Conservation (phyloP, 2,113 vertebrate genomes). For the Centropus bengalensis region DNA sequence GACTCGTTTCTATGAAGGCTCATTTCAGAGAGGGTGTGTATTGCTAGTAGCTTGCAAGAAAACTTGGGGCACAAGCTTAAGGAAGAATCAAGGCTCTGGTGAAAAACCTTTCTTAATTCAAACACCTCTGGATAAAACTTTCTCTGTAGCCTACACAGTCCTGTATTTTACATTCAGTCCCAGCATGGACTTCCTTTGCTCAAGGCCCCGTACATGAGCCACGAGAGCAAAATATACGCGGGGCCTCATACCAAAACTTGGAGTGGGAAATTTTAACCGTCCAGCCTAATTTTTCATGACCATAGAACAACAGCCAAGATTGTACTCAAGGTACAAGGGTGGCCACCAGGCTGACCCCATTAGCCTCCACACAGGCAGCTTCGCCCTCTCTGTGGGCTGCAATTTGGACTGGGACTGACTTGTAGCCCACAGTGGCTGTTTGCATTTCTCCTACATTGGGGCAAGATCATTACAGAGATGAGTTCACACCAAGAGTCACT, state of each 20-base stretch:
- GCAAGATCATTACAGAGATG: accelerated
- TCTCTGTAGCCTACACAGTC: background rate
- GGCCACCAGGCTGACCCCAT: accelerated
- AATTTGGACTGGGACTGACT: background rate
- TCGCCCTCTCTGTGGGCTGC: background rate
- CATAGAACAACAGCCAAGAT: background rate
- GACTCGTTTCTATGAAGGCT: background rate
- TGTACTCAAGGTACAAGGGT: background rate
- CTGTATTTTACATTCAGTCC: constrained; percentile 23
- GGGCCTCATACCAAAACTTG: background rate
- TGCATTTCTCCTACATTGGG: background rate
- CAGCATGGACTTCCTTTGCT: constrained; percentile 53
- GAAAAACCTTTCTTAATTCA: background rate
- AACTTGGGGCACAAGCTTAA: background rate
- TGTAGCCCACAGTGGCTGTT: accelerated
- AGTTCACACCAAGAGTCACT: background rate
- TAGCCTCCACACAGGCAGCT: background rate
- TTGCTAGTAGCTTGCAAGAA: background rate
- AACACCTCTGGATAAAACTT: background rate
- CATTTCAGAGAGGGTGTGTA: background rate
- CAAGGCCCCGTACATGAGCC: background rate
- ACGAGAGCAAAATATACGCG: background rate
- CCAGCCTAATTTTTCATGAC: background rate
- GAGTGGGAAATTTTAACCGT: background rate
- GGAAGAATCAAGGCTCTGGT: background rate